Evolutionary conservation across 1,140 invertebrate species (phyloP).

Genomic region (Drosophila virilis): DNA sequence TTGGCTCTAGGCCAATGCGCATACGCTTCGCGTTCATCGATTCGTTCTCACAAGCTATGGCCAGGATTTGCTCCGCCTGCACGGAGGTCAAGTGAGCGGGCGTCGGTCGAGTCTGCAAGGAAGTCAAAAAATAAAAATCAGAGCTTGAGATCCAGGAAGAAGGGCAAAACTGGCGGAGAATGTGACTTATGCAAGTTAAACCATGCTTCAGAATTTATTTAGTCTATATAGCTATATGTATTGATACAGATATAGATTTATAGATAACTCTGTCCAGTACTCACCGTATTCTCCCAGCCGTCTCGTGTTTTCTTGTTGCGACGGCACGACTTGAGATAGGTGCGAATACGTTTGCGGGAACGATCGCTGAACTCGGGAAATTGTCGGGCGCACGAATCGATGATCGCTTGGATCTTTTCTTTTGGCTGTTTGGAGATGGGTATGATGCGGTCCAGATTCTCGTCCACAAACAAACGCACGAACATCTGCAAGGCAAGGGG

Average conservation of each 20-base stretch:
- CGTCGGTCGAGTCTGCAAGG: constrained; percentile 89
- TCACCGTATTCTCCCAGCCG: constrained; percentile 85
- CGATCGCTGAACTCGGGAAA: constrained; percentile 98
- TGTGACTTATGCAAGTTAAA: too few relatives aligned
- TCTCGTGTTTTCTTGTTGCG: constrained; percentile 96
- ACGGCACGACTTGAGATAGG: constrained; percentile 97
- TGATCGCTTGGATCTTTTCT: constrained; percentile 98
- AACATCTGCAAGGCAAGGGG: constrained; percentile 92
- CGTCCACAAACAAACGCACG: constrained; percentile 97
- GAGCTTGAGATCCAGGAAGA: background rate
- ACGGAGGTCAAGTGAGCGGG: constrained; percentile 98
- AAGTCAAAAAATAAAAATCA: background rate
- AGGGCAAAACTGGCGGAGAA: background rate
- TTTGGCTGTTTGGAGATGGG: constrained; percentile 99
- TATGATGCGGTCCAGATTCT: constrained; percentile 97
- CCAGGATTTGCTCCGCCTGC: constrained; percentile 97
- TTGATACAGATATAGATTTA: too few relatives aligned
- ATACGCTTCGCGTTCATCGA: constrained; percentile 98
- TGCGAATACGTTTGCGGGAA: constrained; percentile 96
- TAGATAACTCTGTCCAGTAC: constrained; percentile 1
- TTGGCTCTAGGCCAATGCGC: constrained; percentile 96
- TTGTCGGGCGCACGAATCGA: constrained; percentile 97
- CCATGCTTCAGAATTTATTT: too few relatives aligned
- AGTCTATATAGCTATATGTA: too few relatives aligned
- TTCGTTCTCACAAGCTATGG: constrained; percentile 98